Evolutionary conservation across 2,888 invertebrate species (phyloP), one percentile per base, ranked within the genome.

Genomic region (Nomada fucata): DNA sequence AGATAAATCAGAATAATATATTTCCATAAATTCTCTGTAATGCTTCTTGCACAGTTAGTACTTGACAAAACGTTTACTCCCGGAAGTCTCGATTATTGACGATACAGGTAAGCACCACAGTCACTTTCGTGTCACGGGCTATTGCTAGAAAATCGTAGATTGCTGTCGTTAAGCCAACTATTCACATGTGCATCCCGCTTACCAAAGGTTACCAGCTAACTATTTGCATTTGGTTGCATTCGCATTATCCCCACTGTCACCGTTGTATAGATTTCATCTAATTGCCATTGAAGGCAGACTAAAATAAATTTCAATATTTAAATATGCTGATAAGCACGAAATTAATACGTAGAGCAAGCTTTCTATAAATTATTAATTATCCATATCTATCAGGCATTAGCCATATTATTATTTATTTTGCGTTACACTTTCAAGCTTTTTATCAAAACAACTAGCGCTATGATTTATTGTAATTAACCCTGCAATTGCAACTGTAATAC

Each of bases 61-160:
- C 20, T 65, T 50, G 10, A 23, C 18, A 20, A 26, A 67, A 74
- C 67, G 57, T 59, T 18, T 57, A 52, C 63, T 77, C 78, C 69
- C 63, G 78, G 78, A 79, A 79, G 63, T 77, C 55, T 47, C 63
- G 69, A 69, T 79, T 77, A 77, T 77, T 5, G 42, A 57, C 53
- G 57, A 52, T 64, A 69, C 26, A 57, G 77, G 36, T n/a, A 29
- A n/a, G 53, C 47, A 57, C 9, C 9, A 9, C 60, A 67, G 77
- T 78, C 76, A 26, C 44, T 47, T 36, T 61, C 60, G 77, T 53
- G 77, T 76, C 76, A 60, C 11, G 78, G 63, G 57, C 78, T 77
- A 77, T 77, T 79, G 68, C 68, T 79, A 79, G 68, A 79, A 79
- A 79, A 79, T 79, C 78, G 63, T 13, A 79, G 78, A 79, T 79